These are phyloP conservation scores for Scaptomyza polygonia DNA, from an alignment of 2,888 invertebrate genomes.

Conservation along the genomic window DNA sequence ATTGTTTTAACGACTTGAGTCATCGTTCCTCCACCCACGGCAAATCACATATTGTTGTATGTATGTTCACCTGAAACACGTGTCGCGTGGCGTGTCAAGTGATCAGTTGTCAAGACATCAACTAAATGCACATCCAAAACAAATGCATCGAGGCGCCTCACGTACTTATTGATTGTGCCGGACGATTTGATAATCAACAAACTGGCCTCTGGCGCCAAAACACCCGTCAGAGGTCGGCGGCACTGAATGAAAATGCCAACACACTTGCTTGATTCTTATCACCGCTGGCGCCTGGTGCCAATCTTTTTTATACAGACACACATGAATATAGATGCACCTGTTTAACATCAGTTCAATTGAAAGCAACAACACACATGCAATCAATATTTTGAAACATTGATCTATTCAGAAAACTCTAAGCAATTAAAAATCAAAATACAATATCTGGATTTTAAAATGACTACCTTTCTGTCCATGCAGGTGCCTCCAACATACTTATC, in stretches of 20 bases:
- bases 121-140: conserved; percentile 28
- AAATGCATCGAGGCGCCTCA: conserved; percentile 47
- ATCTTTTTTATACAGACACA: not conserved
- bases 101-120: conserved; percentile 22
- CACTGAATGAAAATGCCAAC: conserved; percentile 12
- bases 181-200: conserved; percentile 15
- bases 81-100: conserved; percentile 17
- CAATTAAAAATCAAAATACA: not conserved
- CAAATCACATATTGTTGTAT: too few species aligned
- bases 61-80: conserved; percentile 15
- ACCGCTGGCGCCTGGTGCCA: not conserved
- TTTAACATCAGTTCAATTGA: not conserved
- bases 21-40: too few species aligned
- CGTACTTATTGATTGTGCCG: conserved; percentile 43
- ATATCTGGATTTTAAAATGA: not conserved
- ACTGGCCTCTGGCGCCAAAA: conserved; percentile 18
- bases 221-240: conserved; percentile 16
- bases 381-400: not conserved
- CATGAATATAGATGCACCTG: not conserved
- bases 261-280: conserved; percentile 10
- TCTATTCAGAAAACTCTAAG: too few species aligned
- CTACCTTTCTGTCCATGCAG: conserved; percentile 44
- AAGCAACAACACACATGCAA: conserved; percentile 22
- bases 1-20: conserved; percentile 43
- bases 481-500: conserved; percentile 83